phyloP scores from a whole-genome alignment of 2,888 invertebrate genomes.

The Apotomis capreana region DNA sequence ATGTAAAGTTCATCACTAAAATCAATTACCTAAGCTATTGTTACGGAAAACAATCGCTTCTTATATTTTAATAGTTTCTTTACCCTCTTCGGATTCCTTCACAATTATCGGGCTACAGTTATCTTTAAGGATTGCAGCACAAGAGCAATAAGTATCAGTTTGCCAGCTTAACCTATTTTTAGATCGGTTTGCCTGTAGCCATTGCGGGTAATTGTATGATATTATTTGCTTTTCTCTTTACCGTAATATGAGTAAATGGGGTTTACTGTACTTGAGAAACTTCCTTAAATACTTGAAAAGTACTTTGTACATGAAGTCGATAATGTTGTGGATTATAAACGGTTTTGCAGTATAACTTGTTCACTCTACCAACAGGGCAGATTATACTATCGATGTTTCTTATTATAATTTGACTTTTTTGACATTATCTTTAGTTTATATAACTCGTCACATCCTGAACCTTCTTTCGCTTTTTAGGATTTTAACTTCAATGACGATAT shows the following conservation, averaged over 20 bases:
- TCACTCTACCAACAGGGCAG: too few relatives aligned
- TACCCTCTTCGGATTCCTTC: conserved; percentile 22
- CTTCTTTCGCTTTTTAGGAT: too few relatives aligned
- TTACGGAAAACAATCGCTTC: conserved; percentile 21
- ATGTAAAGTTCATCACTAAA: conserved; percentile 15
- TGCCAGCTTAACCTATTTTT: conserved; percentile 33
- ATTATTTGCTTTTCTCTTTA: conserved; percentile 34
- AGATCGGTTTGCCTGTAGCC: conserved; percentile 29
- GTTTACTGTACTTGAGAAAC: conserved; percentile 6
- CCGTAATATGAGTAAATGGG: conserved; percentile 6
- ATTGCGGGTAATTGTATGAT: conserved; percentile 37
- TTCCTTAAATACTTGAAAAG: neutral
- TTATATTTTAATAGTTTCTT: conserved; percentile 26
- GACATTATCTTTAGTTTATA: too few relatives aligned
- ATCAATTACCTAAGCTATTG: conserved; percentile 17
- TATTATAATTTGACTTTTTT: too few relatives aligned
- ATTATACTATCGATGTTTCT: too few relatives aligned
- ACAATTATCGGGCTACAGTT: conserved; percentile 27
- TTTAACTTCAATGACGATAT: too few relatives aligned
- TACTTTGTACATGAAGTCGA: neutral
- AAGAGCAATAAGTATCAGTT: conserved; percentile 29
- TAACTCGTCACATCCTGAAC: too few relatives aligned
- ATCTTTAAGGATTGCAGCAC: conserved; percentile 30
- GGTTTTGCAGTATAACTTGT: neutral
- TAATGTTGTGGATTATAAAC: neutral